Evolutionary conservation across 2,888 invertebrate genomes (phyloP).

Genomic region (Zonitis immaculata): DNA sequence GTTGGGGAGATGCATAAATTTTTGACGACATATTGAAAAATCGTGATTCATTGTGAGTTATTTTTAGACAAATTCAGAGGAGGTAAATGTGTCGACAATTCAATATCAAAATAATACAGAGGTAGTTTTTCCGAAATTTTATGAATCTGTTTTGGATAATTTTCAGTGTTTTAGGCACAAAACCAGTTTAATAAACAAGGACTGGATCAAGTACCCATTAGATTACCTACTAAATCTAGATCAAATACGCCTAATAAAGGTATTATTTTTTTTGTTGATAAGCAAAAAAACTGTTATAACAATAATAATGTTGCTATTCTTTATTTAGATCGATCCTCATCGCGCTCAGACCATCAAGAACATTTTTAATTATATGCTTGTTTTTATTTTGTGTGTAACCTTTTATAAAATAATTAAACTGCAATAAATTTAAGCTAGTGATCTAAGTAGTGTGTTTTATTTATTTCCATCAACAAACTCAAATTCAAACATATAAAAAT

Average conservation of each 20-base stretch:
- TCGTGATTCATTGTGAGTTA: constrained; percentile 10
- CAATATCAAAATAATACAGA: constrained; percentile 36
- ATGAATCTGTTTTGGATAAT: constrained; percentile 7
- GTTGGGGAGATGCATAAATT: neutral
- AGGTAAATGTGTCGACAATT: constrained; percentile 28
- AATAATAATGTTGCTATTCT: no score
- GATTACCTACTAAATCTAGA: constrained; percentile 48
- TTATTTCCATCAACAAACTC: neutral
- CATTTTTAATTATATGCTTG: constrained; percentile 26
- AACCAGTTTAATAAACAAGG: constrained; percentile 55
- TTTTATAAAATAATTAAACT: constrained; percentile 3
- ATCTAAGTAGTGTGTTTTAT: neutral
- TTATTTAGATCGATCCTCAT: constrained; percentile 29
- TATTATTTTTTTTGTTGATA: constrained; percentile 14
- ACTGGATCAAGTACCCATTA: constrained; percentile 62
- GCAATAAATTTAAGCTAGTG: neutral
- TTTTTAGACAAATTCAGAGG: constrained; percentile 33
- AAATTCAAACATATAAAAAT: constrained; percentile 14
- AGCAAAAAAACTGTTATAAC: no score
- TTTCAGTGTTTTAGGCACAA: constrained; percentile 51
- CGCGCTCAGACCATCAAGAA: constrained; percentile 27
- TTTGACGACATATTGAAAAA: neutral
- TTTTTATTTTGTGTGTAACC: constrained; percentile 12
- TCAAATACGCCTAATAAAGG: constrained; percentile 43
- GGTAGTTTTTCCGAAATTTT: constrained; percentile 21